A percentile compares a stretch with the other conserved stretches of the same genome.
Conservation (phyloP, 1,140 invertebrate genomes). For the Ceratosolen solmsi region DNA sequence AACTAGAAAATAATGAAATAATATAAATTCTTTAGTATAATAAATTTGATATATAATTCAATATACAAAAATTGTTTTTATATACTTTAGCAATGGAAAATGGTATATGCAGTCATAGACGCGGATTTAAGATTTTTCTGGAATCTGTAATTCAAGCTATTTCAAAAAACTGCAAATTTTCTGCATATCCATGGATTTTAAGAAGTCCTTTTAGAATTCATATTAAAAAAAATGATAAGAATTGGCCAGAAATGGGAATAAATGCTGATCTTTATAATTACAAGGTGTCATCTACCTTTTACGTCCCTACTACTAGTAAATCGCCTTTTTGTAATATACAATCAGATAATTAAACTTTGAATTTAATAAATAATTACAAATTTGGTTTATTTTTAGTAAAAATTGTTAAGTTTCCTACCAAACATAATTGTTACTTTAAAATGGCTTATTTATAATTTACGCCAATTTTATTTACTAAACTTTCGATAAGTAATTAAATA, state of each 20-base stretch:
- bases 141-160: not conserved
- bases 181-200: conserved; percentile 35
- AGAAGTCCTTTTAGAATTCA: not conserved
- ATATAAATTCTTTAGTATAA: too few relatives aligned
- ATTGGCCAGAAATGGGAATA: conserved; percentile 61
- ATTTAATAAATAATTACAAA: too few relatives aligned
- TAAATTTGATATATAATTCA: not conserved
- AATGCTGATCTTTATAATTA: conserved; percentile 47
- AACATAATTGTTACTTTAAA: too few relatives aligned
- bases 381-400: too few relatives aligned
- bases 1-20: too few relatives aligned
- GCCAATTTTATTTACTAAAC: too few relatives aligned
- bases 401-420: too few relatives aligned
- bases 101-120: not conserved
- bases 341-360: too few relatives aligned
- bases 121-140: not conserved
- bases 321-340: not conserved
- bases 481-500: too few relatives aligned
- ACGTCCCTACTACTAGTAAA: not conserved
- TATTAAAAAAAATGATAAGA: conserved; percentile 51
- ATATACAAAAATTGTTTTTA: too few relatives aligned
- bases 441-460: too few relatives aligned
- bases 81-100: conserved; percentile 8
- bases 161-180: conserved; percentile 1
- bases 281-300: not conserved